A percentile compares a stretch with the other conserved stretches of the same genome.
phyloP scores from a whole-genome alignment of 2,113 vertebrate species.

The human (Homo sapiens) region GRCh38 chr3:174465501-174466000 shows the following conservation, averaged over 20 bases:
- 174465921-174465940: background rate
- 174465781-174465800: background rate
- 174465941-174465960: background rate
- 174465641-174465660: background rate
- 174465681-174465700: background rate
- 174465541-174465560: constrained; percentile 15
- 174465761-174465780: background rate
- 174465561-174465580: background rate
- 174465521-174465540: constrained; percentile 34
- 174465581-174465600: background rate
- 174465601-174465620: background rate
- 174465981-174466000: background rate
- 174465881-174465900: background rate
- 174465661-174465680: background rate
- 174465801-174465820: background rate
- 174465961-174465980: background rate
- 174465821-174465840: background rate
- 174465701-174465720: background rate
- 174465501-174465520: constrained; percentile 44
- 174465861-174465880: background rate
- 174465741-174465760: background rate
- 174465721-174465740: constrained; percentile 4
- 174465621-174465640: background rate
- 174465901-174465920: background rate
- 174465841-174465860: background rate